Conservation (phyloP, 2,113 vertebrate species). For the Chiloscyllium plagiosum region DNA sequence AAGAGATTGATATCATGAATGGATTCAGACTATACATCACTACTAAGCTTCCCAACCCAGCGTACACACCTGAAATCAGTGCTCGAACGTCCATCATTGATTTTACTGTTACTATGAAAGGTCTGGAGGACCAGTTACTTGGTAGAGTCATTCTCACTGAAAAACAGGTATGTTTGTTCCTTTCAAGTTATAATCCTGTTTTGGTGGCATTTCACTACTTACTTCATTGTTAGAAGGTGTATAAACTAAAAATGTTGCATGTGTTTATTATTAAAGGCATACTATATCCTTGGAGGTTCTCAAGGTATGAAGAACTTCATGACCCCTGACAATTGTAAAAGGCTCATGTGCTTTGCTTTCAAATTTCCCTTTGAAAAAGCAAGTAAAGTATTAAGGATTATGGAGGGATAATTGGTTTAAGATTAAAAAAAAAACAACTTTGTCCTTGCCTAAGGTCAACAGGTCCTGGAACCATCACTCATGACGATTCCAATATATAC, state of each 20-base stretch:
- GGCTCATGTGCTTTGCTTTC: background rate
- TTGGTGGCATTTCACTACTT: background rate
- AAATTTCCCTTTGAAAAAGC: background rate
- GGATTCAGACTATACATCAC: conserved; percentile 89
- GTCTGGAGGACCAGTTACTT: conserved; percentile 87
- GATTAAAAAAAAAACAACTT: background rate
- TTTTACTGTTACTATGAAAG: conserved; percentile 91
- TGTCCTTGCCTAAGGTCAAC: background rate
- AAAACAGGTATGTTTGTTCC: conserved; percentile 68
- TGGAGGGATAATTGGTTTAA: background rate
- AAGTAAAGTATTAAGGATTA: background rate
- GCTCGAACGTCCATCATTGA: conserved; percentile 87
- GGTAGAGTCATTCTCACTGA: conserved; percentile 92
- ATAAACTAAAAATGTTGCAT: background rate
- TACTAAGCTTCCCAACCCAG: conserved; percentile 84
- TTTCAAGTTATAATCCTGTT: background rate
- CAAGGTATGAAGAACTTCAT: background rate
- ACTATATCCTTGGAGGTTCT: background rate
- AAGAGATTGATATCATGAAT: conserved; percentile 85
- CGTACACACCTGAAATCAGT: conserved; percentile 87
- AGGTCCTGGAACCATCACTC: background rate
- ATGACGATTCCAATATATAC: background rate
- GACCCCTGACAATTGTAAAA: background rate
- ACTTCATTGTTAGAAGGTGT: background rate
- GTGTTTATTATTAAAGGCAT: background rate